Percentiles rank a stretch among this genome's conserved stretches.
Evolutionary conservation across 1,140 invertebrate genomes (phyloP).

Genomic region (Mizuhopecten yessoensis): DNA sequence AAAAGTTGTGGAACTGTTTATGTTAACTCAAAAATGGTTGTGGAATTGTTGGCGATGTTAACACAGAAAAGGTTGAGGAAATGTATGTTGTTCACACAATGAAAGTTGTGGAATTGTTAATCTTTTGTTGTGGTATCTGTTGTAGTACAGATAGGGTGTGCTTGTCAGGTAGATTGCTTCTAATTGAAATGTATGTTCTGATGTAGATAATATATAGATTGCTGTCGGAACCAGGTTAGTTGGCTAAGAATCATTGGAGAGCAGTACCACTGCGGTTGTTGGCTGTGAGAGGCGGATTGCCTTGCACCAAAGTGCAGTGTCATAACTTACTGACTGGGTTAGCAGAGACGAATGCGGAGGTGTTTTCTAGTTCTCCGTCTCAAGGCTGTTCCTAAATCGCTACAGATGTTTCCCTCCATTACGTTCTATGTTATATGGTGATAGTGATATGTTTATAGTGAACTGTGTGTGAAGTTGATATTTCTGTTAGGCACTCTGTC

Average conservation of each 20-base stretch:
- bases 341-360: slow-evolving; percentile 1
- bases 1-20: too few species aligned
- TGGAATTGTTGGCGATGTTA: too few species aligned
- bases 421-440: not conserved
- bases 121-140: too few species aligned
- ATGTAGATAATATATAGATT: not conserved
- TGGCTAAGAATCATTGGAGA: not conserved
- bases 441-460: slow-evolving; percentile 19
- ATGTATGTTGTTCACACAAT: too few species aligned
- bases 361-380: not conserved
- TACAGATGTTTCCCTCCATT: not conserved
- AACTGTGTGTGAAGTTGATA: not conserved
- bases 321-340: not conserved
- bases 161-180: too few species aligned
- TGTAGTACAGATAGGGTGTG: too few species aligned
- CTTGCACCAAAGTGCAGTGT: not conserved
- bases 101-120: too few species aligned
- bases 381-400: not conserved
- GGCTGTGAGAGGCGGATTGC: not conserved
- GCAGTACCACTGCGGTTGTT: not conserved
- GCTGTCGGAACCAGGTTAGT: not conserved
- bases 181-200: not conserved
- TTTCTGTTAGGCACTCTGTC: not conserved
- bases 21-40: too few species aligned
- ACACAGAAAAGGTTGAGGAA: too few species aligned